Evolutionary conservation across 1,140 invertebrate genomes (phyloP).

Genomic region (Akabosia matsudoensis): DNA sequence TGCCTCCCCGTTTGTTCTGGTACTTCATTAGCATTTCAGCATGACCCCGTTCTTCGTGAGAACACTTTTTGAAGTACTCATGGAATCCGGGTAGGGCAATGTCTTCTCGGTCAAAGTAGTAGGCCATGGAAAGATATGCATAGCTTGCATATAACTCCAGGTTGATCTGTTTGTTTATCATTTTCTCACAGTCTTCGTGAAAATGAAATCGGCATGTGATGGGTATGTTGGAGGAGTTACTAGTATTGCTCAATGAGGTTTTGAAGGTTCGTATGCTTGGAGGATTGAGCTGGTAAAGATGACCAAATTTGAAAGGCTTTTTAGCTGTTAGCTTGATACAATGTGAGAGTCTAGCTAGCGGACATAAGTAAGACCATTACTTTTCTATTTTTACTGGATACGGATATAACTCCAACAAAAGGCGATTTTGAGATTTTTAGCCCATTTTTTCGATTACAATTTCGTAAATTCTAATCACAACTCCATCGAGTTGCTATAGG

Average conservation of each 20-base stretch:
- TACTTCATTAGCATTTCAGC: constrained; percentile 73
- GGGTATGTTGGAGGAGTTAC: background rate
- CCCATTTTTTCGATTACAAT: no score
- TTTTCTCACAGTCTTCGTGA: constrained; percentile 57
- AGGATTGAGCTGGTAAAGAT: no score
- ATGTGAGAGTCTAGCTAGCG: no score
- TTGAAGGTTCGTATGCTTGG: background rate
- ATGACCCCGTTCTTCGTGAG: constrained; percentile 73
- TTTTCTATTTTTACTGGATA: no score
- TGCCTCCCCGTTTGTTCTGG: constrained; percentile 76
- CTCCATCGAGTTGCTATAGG: no score
- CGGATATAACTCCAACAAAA: no score
- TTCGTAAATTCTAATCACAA: no score
- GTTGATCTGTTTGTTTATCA: constrained; percentile 62
- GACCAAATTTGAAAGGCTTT: no score
- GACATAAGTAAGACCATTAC: no score
- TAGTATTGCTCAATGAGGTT: background rate
- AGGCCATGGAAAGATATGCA: constrained; percentile 60
- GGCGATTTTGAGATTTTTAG: no score
- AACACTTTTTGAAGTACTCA: constrained; percentile 68
- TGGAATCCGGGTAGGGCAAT: constrained; percentile 69
- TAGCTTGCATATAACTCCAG: constrained; percentile 62
- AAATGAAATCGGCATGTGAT: constrained; percentile 55
- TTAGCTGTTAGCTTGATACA: no score
- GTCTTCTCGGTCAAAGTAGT: constrained; percentile 75